A percentile compares a stretch with the other conserved stretches of the same genome.
Evolutionary conservation across 1,140 invertebrate species (phyloP).

Genomic region (Drosophila navojoa): DNA sequence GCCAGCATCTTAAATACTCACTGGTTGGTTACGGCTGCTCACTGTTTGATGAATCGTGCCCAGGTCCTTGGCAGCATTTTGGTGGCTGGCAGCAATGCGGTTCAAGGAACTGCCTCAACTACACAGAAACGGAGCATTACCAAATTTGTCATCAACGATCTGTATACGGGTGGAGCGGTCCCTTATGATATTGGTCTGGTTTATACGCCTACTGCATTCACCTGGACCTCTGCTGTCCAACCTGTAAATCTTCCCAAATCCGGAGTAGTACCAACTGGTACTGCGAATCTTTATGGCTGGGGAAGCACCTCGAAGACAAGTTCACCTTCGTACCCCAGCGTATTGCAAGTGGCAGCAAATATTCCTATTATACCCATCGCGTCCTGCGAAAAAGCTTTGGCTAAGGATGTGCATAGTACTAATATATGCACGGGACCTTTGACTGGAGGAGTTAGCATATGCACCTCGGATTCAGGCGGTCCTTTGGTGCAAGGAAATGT

Average conservation of each 20-base stretch:
- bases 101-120: constrained; percentile 62
- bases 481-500: constrained; percentile 77
- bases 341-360: constrained; percentile 79
- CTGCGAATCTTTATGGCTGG: constrained; percentile 84
- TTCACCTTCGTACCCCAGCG: constrained; percentile 71
- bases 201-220: constrained; percentile 84
- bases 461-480: constrained; percentile 85
- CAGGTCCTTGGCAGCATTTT: constrained; percentile 66
- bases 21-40: constrained; percentile 85
- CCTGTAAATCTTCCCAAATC: constrained; percentile 82
- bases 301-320: constrained; percentile 84
- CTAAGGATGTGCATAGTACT: constrained; percentile 78
- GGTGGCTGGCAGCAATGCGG: constrained; percentile 68
- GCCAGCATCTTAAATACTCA: constrained; percentile 84
- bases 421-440: constrained; percentile 85
- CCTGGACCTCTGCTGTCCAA: constrained; percentile 83
- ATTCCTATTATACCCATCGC: constrained; percentile 69
- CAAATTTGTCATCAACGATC: constrained; percentile 63
- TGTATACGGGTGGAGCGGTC: constrained; percentile 80
- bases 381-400: constrained; percentile 72
- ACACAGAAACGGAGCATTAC: constrained; percentile 70
- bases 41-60: constrained; percentile 68
- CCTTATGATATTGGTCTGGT: constrained; percentile 86
- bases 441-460: constrained; percentile 84
- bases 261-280: constrained; percentile 83